Evolutionary conservation across 2,797 vertebrate genomes (phyloP), one percentile per base, ranked within the genome.

Genomic region (Sebastes jordani): DNA sequence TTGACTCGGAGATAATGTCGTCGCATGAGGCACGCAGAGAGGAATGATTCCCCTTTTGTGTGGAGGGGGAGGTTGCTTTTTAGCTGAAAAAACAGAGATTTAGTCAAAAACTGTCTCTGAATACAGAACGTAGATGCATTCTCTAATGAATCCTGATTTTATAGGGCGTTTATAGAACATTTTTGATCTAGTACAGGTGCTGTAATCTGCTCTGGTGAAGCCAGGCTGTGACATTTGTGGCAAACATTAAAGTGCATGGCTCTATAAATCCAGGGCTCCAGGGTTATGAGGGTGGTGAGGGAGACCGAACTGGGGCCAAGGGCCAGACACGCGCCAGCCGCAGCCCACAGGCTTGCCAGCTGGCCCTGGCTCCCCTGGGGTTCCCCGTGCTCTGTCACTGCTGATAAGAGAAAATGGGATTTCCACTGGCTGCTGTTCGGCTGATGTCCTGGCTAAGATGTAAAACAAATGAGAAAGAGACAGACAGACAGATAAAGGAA

Each of bases 381-480:
- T 88, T 91, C 86, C 89, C 91, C 60, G 23, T 80, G 85, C 74
- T 91, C 93, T 94, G 93, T 89, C 89, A 85, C 71, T 69, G 82
- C 81, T 81, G 94, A 95, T 96, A 94, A 95, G 92, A 93, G 86
- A 90, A 94, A 94, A 95, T 92, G 89, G 91, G 91, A 94, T 95
- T 95, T 94, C 92, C 91, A 85, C 82, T 85, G 86, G 82, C 91
- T 88, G 80, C 87, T 74, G 83, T 82, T 91, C 78, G 86, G 83
- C 90, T 87, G 76, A 86, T 60, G 65, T 62, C 58, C 71, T 72
- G 78, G 80, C 89, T 89, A 36, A 78, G 85, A 90, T 71, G 70
- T 87, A 72, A 87, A 81, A 80, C 73, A 86, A 88, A 89, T 71
- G 22, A 76, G 74, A 78, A 74, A 74, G 38, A 58, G 42, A 82